These are phyloP conservation scores for Nannoperca obscura DNA, from an alignment of 2,797 vertebrate species.

Conservation along the genomic window DNA sequence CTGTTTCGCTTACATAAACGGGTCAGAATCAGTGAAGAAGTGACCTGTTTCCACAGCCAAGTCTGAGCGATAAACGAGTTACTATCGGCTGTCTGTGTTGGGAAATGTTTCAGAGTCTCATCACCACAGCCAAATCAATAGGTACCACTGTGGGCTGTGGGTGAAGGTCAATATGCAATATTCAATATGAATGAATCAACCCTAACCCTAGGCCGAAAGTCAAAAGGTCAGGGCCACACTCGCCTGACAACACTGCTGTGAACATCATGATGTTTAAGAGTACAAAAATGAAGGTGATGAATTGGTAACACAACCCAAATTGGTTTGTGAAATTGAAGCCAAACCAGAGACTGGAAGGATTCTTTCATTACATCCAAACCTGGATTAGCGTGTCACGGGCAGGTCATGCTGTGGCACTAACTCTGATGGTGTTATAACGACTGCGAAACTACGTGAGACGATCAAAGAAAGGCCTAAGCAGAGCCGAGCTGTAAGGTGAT, in stretches of 20 bases:
- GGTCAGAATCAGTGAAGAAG: slow-evolving; percentile 42
- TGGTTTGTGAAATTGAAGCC: slow-evolving; percentile 6
- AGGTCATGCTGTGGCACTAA: slow-evolving; percentile 2
- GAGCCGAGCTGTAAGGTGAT: slow-evolving; percentile 30
- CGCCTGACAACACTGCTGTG: neutral
- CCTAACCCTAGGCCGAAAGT: neutral
- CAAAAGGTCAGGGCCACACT: neutral
- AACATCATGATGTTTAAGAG: neutral
- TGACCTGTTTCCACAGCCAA: slow-evolving; percentile 56
- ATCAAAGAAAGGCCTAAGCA: slow-evolving; percentile 46
- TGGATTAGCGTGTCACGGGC: slow-evolving; percentile 42
- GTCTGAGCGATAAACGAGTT: slow-evolving; percentile 17
- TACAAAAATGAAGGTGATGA: neutral
- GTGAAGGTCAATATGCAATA: slow-evolving; percentile 20
- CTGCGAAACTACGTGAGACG: slow-evolving; percentile 21
- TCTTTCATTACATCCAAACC: slow-evolving; percentile 5
- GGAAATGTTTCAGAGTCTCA: slow-evolving; percentile 23
- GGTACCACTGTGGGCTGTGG: neutral
- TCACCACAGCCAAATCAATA: slow-evolving; percentile 15
- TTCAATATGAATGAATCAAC: slow-evolving; percentile 3
- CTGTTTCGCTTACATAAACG: slow-evolving; percentile 71
- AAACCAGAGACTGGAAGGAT: neutral
- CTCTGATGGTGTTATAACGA: slow-evolving; percentile 18
- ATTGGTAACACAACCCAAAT: neutral
- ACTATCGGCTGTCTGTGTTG: slow-evolving; percentile 17